Evolutionary conservation across 2,888 invertebrate species (phyloP).

Genomic region (Pseudococcus jackbeardsleyi): DNA sequence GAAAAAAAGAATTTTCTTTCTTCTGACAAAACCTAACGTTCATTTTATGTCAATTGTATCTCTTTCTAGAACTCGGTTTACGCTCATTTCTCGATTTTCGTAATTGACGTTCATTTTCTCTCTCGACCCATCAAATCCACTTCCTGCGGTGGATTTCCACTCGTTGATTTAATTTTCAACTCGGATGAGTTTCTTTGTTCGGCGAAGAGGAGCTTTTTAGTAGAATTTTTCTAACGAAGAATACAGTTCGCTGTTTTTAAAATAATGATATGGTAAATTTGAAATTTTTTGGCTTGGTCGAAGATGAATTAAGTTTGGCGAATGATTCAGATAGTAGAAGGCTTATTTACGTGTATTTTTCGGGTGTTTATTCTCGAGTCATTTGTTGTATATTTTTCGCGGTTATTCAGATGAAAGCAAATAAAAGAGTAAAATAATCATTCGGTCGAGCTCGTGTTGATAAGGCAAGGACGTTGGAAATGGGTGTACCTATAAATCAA

Average conservation of each 20-base stretch:
- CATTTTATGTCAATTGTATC: background rate
- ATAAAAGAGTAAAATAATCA: background rate
- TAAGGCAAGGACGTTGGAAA: background rate
- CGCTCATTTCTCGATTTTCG: background rate
- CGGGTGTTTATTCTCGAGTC: background rate
- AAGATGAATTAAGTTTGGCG: background rate
- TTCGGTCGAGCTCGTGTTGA: background rate
- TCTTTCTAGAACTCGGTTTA: background rate
- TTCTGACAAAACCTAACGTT: background rate
- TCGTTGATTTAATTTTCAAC: background rate
- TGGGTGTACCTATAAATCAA: slow-evolving; percentile 1
- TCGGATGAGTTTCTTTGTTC: background rate
- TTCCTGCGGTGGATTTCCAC: background rate
- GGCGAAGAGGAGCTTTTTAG: background rate
- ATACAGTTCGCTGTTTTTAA: background rate
- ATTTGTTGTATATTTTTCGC: background rate
- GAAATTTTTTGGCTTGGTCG: background rate
- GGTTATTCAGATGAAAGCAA: background rate
- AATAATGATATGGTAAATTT: background rate
- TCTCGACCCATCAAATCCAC: slow-evolving; percentile 10
- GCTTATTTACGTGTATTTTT: background rate
- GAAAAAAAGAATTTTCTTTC: background rate
- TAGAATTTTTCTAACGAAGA: background rate
- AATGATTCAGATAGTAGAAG: background rate
- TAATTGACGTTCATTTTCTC: background rate